Conservation (phyloP, 2,113 vertebrate species). For the Sylvicapra grimmia region DNA sequence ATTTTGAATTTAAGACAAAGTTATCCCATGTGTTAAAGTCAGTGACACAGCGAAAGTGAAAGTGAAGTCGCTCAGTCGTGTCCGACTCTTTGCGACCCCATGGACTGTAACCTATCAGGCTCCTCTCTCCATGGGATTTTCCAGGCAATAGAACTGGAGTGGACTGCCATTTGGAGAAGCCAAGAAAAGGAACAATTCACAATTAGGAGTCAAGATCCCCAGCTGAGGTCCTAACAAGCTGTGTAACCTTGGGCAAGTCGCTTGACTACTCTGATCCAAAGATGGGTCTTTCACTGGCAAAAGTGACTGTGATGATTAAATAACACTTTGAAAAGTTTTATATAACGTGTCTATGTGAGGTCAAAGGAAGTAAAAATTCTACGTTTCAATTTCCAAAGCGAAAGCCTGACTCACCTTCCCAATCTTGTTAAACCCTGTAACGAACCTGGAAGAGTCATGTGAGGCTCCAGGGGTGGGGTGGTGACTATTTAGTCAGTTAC, state of each 20-base stretch:
- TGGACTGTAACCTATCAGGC: too few relatives aligned
- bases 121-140: too few relatives aligned
- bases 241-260: background rate
- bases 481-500: constrained; percentile 10
- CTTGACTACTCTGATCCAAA: constrained; percentile 9
- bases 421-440: constrained; percentile 23
- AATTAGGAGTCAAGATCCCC: background rate
- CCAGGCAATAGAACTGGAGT: too few relatives aligned
- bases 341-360: background rate
- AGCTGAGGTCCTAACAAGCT: background rate
- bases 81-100: too few relatives aligned
- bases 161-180: background rate
- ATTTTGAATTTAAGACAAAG: background rate
- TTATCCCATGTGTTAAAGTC: background rate
- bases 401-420: constrained; percentile 52
- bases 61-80: too few relatives aligned
- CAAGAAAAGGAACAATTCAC: background rate
- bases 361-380: constrained; percentile 47
- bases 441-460: constrained; percentile 26
- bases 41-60: background rate
- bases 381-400: constrained; percentile 16
- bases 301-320: background rate
- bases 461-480: background rate
- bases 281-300: background rate
- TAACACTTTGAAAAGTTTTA: background rate